Percentiles rank a stretch among this genome's conserved stretches.
Conservation (phyloP, 1,140 invertebrate species). For the Oryctes rhinoceros region DNA sequence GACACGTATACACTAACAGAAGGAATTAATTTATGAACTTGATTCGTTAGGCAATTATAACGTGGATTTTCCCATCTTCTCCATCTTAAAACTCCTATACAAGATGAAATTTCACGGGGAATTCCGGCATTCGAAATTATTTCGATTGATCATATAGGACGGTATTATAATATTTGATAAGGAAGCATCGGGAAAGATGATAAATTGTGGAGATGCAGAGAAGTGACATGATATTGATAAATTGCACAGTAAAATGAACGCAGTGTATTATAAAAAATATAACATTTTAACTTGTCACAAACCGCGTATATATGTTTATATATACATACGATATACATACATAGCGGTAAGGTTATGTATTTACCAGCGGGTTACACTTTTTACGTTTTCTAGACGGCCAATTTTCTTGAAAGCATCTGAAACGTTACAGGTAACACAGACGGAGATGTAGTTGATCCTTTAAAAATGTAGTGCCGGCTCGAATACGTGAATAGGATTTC, state of each 20-base stretch:
- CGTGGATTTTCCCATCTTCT: too few species aligned
- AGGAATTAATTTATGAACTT: too few species aligned
- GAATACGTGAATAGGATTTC: slow-evolving; percentile 10
- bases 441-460: slow-evolving; percentile 49
- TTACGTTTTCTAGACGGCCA: slow-evolving; percentile 50
- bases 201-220: slow-evolving; percentile 10
- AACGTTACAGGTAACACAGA: slow-evolving; percentile 51
- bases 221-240: slow-evolving; percentile 42
- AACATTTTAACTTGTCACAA: slow-evolving; percentile 40
- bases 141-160: not conserved
- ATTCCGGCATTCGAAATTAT: not conserved
- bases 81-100: too few species aligned
- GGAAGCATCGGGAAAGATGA: slow-evolving; percentile 35
- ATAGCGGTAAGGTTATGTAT: slow-evolving; percentile 35
- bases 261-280: slow-evolving; percentile 24
- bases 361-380: slow-evolving; percentile 39
- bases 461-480: slow-evolving; percentile 49
- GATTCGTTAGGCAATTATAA: too few species aligned
- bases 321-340: slow-evolving; percentile 20
- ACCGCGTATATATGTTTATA: not conserved
- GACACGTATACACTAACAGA: too few species aligned
- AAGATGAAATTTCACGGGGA: too few species aligned
- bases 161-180: not conserved
- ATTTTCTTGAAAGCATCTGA: slow-evolving; percentile 53
- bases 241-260: slow-evolving; percentile 28